Base-by-base conservation (phyloP, 2,797 vertebrate genomes). In the Gymnoscopelus braueri region DNA sequence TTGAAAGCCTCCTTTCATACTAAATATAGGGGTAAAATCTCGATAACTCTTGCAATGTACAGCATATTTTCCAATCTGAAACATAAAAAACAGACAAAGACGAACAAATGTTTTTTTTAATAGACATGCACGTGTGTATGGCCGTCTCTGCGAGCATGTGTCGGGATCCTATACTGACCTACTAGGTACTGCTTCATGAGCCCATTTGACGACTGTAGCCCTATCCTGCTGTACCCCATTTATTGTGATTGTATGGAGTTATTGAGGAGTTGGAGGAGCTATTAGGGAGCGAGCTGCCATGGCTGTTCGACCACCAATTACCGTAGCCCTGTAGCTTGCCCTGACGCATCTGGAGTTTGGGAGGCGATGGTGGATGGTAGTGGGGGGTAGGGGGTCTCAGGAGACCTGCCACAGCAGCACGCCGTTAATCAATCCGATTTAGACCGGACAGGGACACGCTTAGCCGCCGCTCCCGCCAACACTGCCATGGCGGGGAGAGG, bases 401-500 rank as follows among this genome's bases (percentile, higher is more conserved):
- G 92, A 93, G 92, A 91, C 87, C 84, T 87, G 87, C 90, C 88
- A 91, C 82, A 88, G 88, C 87, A 88, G 85, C 84, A 74, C 47
- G 71, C 89, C 85, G 86, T 92, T 94, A 94, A 95, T 94, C 93
- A 93, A 93, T 94, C 92, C 85, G 91, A 93, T 94, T 94, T 93
- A 93, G 91, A 83, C 80, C 60, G 88, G 92, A 94, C 91, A 91
- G 91, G 88, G 90, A 94, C 91, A 91, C 87, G 90, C 90, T 89
- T 91, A 92, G 91, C 84, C 71, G 83, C 84, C 77, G 79, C 89
- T 89, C 83, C 83, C 70, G 60, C 87, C 78, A 87, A 84, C 87
- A 87, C 83, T 72, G 81, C 79, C 74, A 69, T 56, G 80, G 81
- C 61, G 63, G 82, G 78, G 75, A 75, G 79, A 83, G 79, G 87